These are phyloP conservation scores for Melanotaenia duboulayi DNA, from an alignment of 2,113 vertebrate genomes.

Conservation along the genomic window DNA sequence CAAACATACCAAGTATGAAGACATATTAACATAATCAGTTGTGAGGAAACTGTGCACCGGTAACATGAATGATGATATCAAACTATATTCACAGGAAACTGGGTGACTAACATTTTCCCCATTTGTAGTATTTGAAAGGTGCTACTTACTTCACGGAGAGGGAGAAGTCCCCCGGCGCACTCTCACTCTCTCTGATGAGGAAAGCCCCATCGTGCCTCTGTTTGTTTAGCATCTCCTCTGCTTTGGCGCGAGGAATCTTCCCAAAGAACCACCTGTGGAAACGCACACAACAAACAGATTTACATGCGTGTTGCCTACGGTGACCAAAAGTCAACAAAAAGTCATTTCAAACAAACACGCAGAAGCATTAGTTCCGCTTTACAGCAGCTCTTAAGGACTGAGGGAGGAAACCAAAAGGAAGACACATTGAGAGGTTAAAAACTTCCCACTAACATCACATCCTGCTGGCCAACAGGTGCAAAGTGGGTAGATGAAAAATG, in stretches of 20 bases:
- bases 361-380: background rate
- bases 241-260: slow-evolving; percentile 97
- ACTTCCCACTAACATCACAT: background rate
- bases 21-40: slow-evolving; percentile 19
- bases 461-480: background rate
- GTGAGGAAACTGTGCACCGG: slow-evolving; percentile 14
- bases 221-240: slow-evolving; percentile 98
- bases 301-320: background rate
- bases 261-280: slow-evolving; percentile 96
- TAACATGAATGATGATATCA: background rate
- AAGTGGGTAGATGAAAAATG: background rate
- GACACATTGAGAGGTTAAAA: background rate
- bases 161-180: slow-evolving; percentile 97
- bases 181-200: slow-evolving; percentile 98
- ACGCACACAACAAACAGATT: background rate
- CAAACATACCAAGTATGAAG: slow-evolving; percentile 33
- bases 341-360: no score
- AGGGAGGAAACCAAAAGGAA: background rate
- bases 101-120: slow-evolving; percentile 12
- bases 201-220: slow-evolving; percentile 98
- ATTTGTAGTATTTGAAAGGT: background rate
- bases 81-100: slow-evolving; percentile 10
- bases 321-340: background rate
- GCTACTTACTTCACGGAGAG: slow-evolving; percentile 96
- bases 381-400: background rate